Evolutionary conservation across 2,888 invertebrate species (phyloP), one percentile per base, ranked within the genome.

Genomic region (Endomychus coccineus): DNA sequence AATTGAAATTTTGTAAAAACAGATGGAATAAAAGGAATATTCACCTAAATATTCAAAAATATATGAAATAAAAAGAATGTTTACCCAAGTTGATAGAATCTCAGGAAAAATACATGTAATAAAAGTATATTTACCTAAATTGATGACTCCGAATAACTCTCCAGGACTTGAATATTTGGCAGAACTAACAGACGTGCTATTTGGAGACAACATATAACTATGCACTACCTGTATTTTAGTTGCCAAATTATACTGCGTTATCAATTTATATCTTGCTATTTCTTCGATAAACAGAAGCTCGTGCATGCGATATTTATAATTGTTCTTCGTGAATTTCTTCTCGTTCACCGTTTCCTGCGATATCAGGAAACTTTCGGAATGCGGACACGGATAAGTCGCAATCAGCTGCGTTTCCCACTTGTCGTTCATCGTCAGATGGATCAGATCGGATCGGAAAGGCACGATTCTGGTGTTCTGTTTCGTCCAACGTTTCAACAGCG

Each of bases 281-380:
- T 87, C 86, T 62, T 87, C 87, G 15, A 85, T 75, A 46, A 75
- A 77, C 2, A 87, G 67, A 51, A 87, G 62, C 51, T 83, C 82
- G 54, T 86, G 85, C 69, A 84, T 79, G 46, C 83, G 72, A 4
- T 73, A 74, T 22, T 77, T 69, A 57, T 87, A 87, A 58, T 83
- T 85, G 43, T 76, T 76, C 44, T 73, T 73, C 1, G 78, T 80
- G 29, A 78, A 64, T n/a, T n/a, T n/a, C 25, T 71, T 73, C 37
- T 80, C 79, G 11, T 70, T 68, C 39, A 83, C 72, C 0, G 82
- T 78, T 1, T 78, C 73, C 46, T 81, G 80, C 0, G 81, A 80
- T 5, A 83, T 62, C 3, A 74, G 70, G 48, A 84, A 80, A 6
- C 75, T 78, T 31, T 75, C 73, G 2, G 75, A 73, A 34, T 75